Evolutionary conservation across 2,888 invertebrate species (phyloP), one percentile per base, ranked within the genome.

Genomic region (Ectropis crepuscularia): DNA sequence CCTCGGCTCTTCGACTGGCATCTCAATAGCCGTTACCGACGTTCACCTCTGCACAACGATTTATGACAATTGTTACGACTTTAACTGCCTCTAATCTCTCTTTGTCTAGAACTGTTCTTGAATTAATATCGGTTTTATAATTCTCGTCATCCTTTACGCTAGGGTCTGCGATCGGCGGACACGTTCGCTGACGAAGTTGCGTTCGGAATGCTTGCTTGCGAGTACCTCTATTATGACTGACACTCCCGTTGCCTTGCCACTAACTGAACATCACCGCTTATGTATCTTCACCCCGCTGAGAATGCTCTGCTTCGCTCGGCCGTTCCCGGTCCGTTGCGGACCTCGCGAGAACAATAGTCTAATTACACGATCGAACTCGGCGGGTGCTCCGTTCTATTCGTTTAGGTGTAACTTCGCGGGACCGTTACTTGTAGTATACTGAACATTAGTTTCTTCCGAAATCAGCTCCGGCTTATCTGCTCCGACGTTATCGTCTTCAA

Each of bases 241-340:
- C 87, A 89, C 83, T 82, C 84, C 86, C 77, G 81, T 83, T 88
- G 89, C 90, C 92, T 90, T 92, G 92, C 91, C 92, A 92, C 92
- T 92, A 92, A 92, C 92, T 90, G 82, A 87, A 86, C 78, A 85
- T 83, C 89, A 91, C 89, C 76, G 92, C 92, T 92, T 92, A 82
- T 90, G 61, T 87, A 86, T 84, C 88, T 89, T 89, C 88, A 89
- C 87, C 86, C 85, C 81, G 91, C 92, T 92, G 90, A 90, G 91
- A 90, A 91, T 92, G 92, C 80, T 90, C 90, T 90, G 92, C 92
- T 92, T 92, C 86, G 90, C 89, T 86, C 87, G 88, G 86, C 87
- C 86, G 78, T 84, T 80, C 80, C 74, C 82, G 79, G 73, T 74
- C 76, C 73, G 71, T 78, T 73, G 74, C 77, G 74, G 74, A 72